phyloP scores from a whole-genome alignment of 2,113 vertebrate genomes.

The Triplophysa dalaica region DNA sequence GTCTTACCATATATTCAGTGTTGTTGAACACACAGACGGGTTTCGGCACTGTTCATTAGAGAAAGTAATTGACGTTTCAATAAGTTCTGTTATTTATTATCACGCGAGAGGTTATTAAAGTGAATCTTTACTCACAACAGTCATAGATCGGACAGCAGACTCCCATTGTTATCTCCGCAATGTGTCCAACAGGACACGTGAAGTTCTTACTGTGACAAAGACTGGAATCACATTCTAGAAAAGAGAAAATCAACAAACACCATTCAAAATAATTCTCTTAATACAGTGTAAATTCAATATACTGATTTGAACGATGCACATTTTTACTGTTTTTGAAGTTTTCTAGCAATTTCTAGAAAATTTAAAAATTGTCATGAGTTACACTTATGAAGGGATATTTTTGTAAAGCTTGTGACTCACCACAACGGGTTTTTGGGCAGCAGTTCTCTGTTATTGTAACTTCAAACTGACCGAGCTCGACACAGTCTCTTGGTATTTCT shows the following conservation, averaged over 20 bases:
- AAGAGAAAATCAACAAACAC: neutral
- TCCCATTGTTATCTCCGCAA: slow-evolving; percentile 1
- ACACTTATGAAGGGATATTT: no score
- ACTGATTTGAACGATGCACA: no score
- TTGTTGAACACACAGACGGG: slow-evolving; percentile 66
- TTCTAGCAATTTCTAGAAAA: no score
- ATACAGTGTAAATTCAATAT: no score
- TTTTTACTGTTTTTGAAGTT: no score
- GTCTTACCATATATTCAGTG: slow-evolving; percentile 67
- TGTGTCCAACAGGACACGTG: slow-evolving; percentile 52
- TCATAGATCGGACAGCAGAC: slow-evolving; percentile 52
- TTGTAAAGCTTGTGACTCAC: slow-evolving; percentile 43
- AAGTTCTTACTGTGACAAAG: slow-evolving; percentile 37
- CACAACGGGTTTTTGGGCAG: slow-evolving; percentile 55
- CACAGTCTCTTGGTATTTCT: slow-evolving; percentile 42
- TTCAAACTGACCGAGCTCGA: slow-evolving; percentile 52
- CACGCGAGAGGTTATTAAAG: neutral
- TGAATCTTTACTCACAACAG: slow-evolving; percentile 58
- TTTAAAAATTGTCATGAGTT: no score
- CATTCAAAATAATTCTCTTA: neutral
- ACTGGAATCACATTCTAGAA: slow-evolving; percentile 46
- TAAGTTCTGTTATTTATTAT: neutral
- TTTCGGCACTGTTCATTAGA: slow-evolving; percentile 61
- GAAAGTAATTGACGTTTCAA: neutral
- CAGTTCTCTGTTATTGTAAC: slow-evolving; percentile 50